Evolutionary conservation across 2,113 vertebrate genomes (phyloP), one percentile per base, ranked within the genome.

Genomic region (Patagioenas fasciata): DNA sequence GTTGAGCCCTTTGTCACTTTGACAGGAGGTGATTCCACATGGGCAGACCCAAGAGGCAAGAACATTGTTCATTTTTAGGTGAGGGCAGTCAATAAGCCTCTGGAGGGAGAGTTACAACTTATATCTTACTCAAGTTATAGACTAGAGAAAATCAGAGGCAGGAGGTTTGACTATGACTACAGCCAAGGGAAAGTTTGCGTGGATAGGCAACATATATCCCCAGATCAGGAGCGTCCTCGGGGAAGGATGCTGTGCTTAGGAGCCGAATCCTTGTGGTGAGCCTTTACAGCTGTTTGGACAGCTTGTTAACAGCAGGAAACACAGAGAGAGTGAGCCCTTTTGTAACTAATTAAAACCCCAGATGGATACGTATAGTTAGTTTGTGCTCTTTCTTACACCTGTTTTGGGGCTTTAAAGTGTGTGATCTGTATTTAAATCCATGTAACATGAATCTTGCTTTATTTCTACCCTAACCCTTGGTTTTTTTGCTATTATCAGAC

Each of bases 241-340:
- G 50, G 54, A 91, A 73, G 32, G 73, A 75, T 82, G 58, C 48
- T 53, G 66, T 57, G 74, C 65, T 91, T 53, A 42, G 74, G 74
- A 93, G 79, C 6, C 58, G 72, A 73, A 88, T 88, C 28, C 64
- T 72, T 83, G 44, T 10, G 3, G 12, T 11, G 54, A 91, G 62
- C 36, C 31, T 93, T 93, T 88, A n/a, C 75, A 85, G 75, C 85
- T 88, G 88, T 73, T 95, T 34, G 24, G 67, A 36, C 90, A 95
- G 85, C 85, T 96, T 94, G 88, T 88, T 93, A 94, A 88, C 79
- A 73, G 72, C 80, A 77, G 75, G 79, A 69, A 85, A 20, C 50
- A 56, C 40, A 53, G 34, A 75, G 32, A 11, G 19, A 11, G 28
- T 3, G 4, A 83, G 58, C 72, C 71, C 79, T 90, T 85, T 58